Evolutionary conservation across 2,113 vertebrate genomes (phyloP), one percentile per base, ranked within the genome.

Genomic region (Arothron firmamentum): DNA sequence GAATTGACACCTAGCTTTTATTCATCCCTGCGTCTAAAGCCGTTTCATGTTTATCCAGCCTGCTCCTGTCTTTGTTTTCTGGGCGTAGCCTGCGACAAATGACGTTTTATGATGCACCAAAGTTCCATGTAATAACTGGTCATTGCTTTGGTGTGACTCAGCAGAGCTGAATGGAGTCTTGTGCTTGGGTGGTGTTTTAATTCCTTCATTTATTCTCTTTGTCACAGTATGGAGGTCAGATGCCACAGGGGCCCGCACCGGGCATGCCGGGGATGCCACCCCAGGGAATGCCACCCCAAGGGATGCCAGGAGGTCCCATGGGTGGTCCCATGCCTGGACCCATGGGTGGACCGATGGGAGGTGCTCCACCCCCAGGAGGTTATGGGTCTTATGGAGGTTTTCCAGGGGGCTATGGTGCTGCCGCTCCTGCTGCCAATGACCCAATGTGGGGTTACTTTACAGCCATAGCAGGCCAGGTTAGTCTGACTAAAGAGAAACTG

Each of bases 391-490:
- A 91, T 42, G 87, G 88, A 51, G 78, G 71, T 0, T 93, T 79
- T 56, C 67, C 86, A 16, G 85, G 81, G 7, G 53, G 67, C 19
- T 94, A 88, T 6, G 84, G 81, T 1, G 83, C 86, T 38, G 50
- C 76, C 0, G 6, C 64, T 1, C 72, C 77, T 1, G 56, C 85
- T 10, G 86, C 80, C 59, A 90, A 82, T 21, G 93, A 93, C 48
- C 90, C 91, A 0, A 89, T 94, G 91, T 94, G 91, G 92, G 78
- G 85, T 7, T 96, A 92, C 72, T 94, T 94, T 65, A 92, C 89
- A 17, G 88, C 92, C 54, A 81, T 94, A 38, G 92, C 94, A 28
- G 94, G 94, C 38, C 92, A 92, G 92, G 92, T 94, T 53, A 62
- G 75, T 16, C 45, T 47, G 45, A 38, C 9, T 10, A 7, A 28